phyloP scores from a whole-genome alignment of 2,888 invertebrate species.

The Sclerodermus sp. region DNA sequence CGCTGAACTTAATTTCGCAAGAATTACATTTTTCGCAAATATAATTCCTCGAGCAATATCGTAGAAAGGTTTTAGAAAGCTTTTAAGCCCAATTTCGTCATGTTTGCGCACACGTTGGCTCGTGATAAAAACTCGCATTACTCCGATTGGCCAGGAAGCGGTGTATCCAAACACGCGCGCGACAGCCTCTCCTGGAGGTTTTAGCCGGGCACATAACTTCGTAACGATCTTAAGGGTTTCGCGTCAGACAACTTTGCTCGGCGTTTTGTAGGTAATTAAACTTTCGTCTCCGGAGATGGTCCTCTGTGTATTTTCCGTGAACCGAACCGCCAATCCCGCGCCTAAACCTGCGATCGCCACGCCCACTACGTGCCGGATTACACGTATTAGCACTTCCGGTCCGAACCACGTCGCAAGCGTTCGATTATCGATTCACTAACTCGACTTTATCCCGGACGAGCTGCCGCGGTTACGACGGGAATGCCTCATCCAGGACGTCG shows the following conservation, averaged over 20 bases:
- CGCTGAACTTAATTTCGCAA: too few relatives aligned
- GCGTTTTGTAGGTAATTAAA: constrained; percentile 36
- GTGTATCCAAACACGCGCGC: too few relatives aligned
- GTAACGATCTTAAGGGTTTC: constrained; percentile 23
- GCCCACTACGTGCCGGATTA: constrained; percentile 15
- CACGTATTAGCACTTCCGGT: constrained; percentile 20
- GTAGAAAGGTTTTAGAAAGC: too few relatives aligned
- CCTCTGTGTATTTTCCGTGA: constrained; percentile 7
- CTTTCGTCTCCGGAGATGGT: constrained; percentile 12
- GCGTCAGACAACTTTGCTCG: constrained; percentile 7
- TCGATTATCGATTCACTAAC: constrained; percentile 21
- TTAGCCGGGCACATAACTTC: constrained; percentile 20
- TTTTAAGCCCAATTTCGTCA: too few relatives aligned
- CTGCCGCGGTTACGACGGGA: too few relatives aligned
- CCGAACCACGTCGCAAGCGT: constrained; percentile 1
- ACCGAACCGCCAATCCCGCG: constrained; percentile 1
- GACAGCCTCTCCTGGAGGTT: constrained; percentile 2
- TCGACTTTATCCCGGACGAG: constrained; percentile 5
- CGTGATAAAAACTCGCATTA: too few relatives aligned
- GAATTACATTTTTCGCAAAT: too few relatives aligned
- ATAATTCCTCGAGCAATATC: too few relatives aligned
- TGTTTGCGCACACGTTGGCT: too few relatives aligned
- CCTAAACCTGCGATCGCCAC: neutral
- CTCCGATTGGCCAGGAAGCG: too few relatives aligned
- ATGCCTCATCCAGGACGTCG: too few relatives aligned